Evolutionary conservation across 1,140 invertebrate genomes (phyloP).

Genomic region (Trichonephila clavipes): DNA sequence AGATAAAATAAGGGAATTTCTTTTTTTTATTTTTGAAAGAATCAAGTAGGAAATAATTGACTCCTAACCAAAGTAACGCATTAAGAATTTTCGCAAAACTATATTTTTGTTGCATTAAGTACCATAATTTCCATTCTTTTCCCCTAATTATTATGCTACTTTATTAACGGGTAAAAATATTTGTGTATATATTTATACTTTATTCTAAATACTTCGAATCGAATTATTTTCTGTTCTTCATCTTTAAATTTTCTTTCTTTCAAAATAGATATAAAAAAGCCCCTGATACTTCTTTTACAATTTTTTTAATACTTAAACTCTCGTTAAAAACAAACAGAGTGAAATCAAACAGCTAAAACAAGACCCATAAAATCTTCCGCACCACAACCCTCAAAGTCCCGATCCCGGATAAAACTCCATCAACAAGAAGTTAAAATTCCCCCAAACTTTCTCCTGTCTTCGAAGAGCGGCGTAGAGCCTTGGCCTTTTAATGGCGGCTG

Average conservation of each 20-base stretch:
- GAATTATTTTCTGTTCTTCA: background rate
- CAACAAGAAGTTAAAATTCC: slow-evolving; percentile 27
- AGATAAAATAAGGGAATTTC: too few relatives aligned
- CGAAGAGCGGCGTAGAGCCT: background rate
- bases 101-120: too few relatives aligned
- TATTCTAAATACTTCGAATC: too few relatives aligned
- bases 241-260: background rate
- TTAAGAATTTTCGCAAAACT: too few relatives aligned
- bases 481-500: slow-evolving; percentile 50
- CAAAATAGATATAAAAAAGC: background rate
- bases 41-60: too few relatives aligned
- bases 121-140: too few relatives aligned
- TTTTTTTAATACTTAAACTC: slow-evolving; percentile 9
- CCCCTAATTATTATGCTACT: too few relatives aligned
- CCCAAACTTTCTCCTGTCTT: background rate
- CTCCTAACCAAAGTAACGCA: too few relatives aligned
- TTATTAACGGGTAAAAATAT: too few relatives aligned
- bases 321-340: slow-evolving; percentile 28
- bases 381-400: background rate
- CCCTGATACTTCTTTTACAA: background rate
- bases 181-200: too few relatives aligned
- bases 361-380: background rate
- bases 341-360: slow-evolving; percentile 21
- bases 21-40: too few relatives aligned
- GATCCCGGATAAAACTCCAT: slow-evolving; percentile 34